phyloP scores from a whole-genome alignment of 2,888 invertebrate genomes.

The Schrankia costaestrigalis region DNA sequence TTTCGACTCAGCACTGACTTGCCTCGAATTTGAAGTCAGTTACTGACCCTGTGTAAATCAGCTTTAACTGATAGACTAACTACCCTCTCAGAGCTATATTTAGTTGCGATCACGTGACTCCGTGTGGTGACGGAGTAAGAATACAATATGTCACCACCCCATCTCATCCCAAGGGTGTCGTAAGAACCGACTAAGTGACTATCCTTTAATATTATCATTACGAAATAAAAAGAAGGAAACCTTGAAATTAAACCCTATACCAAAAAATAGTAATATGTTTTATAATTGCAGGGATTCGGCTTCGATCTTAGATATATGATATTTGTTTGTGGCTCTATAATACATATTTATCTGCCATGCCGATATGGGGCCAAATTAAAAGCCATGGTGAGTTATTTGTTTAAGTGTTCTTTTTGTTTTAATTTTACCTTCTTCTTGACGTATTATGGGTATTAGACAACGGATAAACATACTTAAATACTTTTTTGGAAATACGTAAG shows the following conservation, averaged over 20 bases:
- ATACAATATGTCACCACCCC: too few species aligned
- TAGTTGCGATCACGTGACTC: background rate
- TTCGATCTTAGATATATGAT: conserved; percentile 52
- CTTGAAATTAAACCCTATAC: background rate
- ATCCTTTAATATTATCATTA: background rate
- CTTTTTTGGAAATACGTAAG: too few species aligned
- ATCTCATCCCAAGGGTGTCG: too few species aligned
- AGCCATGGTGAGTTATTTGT: conserved; percentile 37
- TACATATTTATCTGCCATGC: conserved; percentile 58
- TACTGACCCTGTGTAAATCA: too few species aligned
- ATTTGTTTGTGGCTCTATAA: conserved; percentile 39
- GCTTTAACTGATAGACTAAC: too few species aligned
- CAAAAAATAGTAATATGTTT: background rate
- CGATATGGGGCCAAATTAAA: conserved; percentile 52
- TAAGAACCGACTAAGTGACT: too few species aligned
- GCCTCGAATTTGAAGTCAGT: too few species aligned
- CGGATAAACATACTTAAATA: too few species aligned
- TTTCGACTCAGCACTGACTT: too few species aligned
- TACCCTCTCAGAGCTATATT: background rate
- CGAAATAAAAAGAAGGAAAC: background rate
- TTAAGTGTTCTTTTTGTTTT: background rate
- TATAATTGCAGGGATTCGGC: conserved; percentile 37
- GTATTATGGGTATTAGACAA: background rate
- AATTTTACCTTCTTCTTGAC: background rate
- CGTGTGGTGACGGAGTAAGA: background rate